These are phyloP conservation scores for Tricholauxania praeusta DNA, from an alignment of 2,888 invertebrate genomes.

Conservation along the genomic window DNA sequence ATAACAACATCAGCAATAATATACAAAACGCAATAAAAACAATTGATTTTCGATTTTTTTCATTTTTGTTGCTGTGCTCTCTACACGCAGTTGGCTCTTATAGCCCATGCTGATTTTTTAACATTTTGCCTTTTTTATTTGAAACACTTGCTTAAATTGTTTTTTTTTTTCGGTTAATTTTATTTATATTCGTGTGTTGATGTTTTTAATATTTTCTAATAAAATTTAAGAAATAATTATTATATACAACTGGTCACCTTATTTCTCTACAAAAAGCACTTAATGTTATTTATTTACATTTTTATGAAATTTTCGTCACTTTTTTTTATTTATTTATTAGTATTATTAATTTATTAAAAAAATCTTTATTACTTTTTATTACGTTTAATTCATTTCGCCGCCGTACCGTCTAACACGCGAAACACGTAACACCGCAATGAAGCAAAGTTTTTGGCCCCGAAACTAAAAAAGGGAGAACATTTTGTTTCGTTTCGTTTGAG, in stretches of 20 bases:
- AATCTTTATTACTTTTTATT: constrained; percentile 35
- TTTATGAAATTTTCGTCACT: neutral
- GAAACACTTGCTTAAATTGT: neutral
- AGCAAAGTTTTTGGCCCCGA: constrained; percentile 58
- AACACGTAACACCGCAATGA: constrained; percentile 69
- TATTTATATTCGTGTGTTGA: neutral
- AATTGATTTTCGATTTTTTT: constrained; percentile 40
- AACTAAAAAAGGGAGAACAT: constrained; percentile 41
- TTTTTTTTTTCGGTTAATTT: neutral
- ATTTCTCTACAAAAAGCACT: neutral
- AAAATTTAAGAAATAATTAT: too few species aligned
- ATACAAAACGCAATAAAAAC: constrained; percentile 21
- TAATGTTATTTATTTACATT: constrained; percentile 13
- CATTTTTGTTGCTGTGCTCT: neutral
- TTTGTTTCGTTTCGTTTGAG: constrained; percentile 16
- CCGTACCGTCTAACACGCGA: constrained; percentile 66
- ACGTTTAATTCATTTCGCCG: constrained; percentile 48
- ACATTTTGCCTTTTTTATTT: too few species aligned
- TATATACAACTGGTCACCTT: neutral
- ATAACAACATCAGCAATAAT: neutral
- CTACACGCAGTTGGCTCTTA: too few species aligned
- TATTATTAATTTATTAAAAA: constrained; percentile 34
- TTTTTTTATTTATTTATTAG: constrained; percentile 27
- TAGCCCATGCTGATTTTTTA: too few species aligned
- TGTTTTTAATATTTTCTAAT: neutral